Evolutionary conservation across 2,888 invertebrate genomes (phyloP), one percentile per base, ranked within the genome.

Genomic region (Harpalus rubripes): DNA sequence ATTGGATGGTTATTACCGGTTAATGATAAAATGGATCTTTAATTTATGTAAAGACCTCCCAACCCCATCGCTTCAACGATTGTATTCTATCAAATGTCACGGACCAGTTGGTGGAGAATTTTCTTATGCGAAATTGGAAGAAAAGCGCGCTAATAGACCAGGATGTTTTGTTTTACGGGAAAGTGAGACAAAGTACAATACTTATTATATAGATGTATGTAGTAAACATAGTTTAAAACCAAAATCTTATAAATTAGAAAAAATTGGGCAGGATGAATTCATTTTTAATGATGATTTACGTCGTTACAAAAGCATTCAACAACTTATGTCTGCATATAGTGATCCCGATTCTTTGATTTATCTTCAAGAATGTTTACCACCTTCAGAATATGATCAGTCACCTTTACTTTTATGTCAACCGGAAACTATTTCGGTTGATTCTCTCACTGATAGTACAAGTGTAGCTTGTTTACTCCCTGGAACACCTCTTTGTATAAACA

Each of bases 71-170:
- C 91, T 98, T 85, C 93, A 94, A 88, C 94, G 93, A 88, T 91
- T 98, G 18, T 94, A 95, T 87, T 92, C 93, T 86, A 92, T 95
- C 88, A 96, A 96, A 91, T 97, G 97, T 89, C 98, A 98, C 91
- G 98, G 98, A 18, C 98, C 98, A 80, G 95, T 98, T 81, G 97
- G 97, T 15, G 96, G 96, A 72, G 95, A 95, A 88, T 98, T 97
- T 92, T 95, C 97, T 0, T 96, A 96, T 90, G 93, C 95, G 26
- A 97, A 97, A 92, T 92, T 98, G 80, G 95, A 96, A 89, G 95
- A 96, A 87, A 97, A 97, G 90, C 92, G 95, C 7, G 93, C 93
- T 7, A 95, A 95, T 89, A 93, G 94, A 89, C 93, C 95, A 59
- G 97, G 97, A 18, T 95, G 95, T 89, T 98, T 95, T 89, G 95